Base-by-base conservation (phyloP, 2,113 vertebrate genomes). In the Gasterosteus aculeatus region DNA sequence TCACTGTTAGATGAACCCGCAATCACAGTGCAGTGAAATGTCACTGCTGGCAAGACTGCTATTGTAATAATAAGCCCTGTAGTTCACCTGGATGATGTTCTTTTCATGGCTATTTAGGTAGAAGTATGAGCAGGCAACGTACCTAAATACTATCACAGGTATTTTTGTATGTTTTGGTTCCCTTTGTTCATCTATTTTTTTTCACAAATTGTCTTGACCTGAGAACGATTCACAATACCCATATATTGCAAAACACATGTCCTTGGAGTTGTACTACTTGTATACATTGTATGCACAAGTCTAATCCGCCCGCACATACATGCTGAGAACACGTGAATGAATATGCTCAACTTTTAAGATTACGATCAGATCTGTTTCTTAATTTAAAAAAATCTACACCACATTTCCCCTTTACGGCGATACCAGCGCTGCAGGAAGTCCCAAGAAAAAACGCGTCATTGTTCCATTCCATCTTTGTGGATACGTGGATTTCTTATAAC, bases 391-490 rank as follows among this genome's bases (percentile, higher is more conserved):
- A 26, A 26, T 26, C 22, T 26, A 19, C 49, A 58, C 7, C 12
- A 14, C 31, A 0, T 49, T 65, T 54, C 7, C 35, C 64, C 5
- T 59, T 29, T 62, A 29, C 15, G 35, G 10, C 35, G 29, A 15
- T 33, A 75, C 47, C 26, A 70, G 46, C 68, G 38, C 51, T 26
- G 49, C 62, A 63, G 66, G 62, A 63, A 69, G 51, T 70, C 42
- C 39, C 62, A 38, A 64, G 19, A 58, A 16, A 65, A 6, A 46
- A 29, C 46, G 61, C 68, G 56, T 77, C 78, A 73, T 82, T 86
- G 77, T 89, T 83, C 75, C 69, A 53, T 72, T 64, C 58, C 65
- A 79, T 77, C 62, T 70, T 79, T 80, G 75, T 77, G 80, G 72
- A 72, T 77, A 62, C 6, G 9, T 29, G 47, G 63, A 72, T 63